Conservation (phyloP, 2,797 vertebrate genomes). For the Periophthalmus magnuspinnatus region DNA sequence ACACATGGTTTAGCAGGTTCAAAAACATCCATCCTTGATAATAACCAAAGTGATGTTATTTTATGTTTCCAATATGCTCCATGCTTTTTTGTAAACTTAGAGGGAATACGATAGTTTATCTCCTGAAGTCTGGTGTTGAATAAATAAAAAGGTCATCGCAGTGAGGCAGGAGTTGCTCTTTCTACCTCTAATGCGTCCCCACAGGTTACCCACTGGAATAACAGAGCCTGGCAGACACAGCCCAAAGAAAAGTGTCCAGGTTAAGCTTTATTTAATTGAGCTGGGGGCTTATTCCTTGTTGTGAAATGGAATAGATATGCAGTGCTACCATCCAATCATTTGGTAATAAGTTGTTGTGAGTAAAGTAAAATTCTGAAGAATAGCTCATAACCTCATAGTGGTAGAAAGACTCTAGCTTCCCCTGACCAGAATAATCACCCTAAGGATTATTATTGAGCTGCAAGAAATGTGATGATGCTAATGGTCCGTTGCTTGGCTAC, state of each 20-base stretch:
- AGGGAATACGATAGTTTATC: not conserved
- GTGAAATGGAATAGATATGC: constrained; percentile 18
- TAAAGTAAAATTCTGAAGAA: not conserved
- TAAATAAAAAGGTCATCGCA: constrained; percentile 47
- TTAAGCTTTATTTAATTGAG: constrained; percentile 32
- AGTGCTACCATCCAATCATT: constrained; percentile 7
- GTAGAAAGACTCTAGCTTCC: not conserved
- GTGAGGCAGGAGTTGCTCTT: constrained; percentile 31
- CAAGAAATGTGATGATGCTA: not conserved
- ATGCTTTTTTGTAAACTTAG: constrained; percentile 3
- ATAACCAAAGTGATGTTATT: not conserved
- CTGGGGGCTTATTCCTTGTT: constrained; percentile 6
- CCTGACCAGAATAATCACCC: not conserved
- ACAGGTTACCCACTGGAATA: constrained; percentile 43
- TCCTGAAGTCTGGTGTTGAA: constrained; percentile 28
- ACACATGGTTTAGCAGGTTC: constrained; percentile 22
- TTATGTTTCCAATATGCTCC: not conserved
- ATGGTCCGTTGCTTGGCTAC: not conserved
- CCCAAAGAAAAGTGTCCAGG: constrained; percentile 16
- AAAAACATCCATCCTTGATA: constrained; percentile 33
- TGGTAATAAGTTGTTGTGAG: not conserved
- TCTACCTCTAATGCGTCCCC: constrained; percentile 31
- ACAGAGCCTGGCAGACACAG: constrained; percentile 37
- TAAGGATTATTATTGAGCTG: not conserved
- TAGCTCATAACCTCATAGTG: not conserved